A percentile compares a stretch with the other conserved stretches of the same genome.
These are phyloP conservation scores for Parotia lawesii DNA, from an alignment of 2,113 vertebrate species.

Conservation along the genomic window DNA sequence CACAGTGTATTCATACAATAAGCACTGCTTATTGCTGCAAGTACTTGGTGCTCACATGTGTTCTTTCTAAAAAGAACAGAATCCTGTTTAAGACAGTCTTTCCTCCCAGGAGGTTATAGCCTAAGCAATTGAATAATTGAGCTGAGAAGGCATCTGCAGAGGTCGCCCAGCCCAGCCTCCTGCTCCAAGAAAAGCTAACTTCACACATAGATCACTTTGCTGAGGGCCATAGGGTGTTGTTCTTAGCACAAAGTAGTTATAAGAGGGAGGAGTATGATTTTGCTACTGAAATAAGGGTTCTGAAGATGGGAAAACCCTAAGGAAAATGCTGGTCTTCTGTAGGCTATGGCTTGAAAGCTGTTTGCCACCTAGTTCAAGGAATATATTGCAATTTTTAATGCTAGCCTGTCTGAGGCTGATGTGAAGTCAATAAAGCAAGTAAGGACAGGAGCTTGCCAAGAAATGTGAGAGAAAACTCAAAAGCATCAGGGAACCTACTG, in stretches of 20 bases:
- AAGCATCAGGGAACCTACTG: background rate
- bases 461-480: background rate
- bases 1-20: background rate
- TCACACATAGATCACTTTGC: background rate
- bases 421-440: background rate
- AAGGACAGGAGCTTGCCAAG: background rate
- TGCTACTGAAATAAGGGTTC: background rate
- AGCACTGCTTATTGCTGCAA: background rate
- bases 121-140: background rate
- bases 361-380: background rate
- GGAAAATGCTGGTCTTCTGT: background rate
- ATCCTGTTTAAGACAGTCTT: background rate
- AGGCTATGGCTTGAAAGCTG: background rate
- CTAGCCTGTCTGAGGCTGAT: background rate
- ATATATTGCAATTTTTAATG: background rate
- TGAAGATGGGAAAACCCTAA: background rate
- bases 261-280: background rate
- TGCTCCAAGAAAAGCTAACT: background rate
- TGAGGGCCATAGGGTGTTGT: background rate
- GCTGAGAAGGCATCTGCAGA: background rate
- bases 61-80: background rate
- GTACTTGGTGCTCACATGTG: background rate
- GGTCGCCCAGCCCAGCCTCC: background rate
- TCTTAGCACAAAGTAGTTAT: background rate
- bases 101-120: background rate